phyloP scores from a whole-genome alignment of 1,140 invertebrate species.

The Lepidurus couesii region DNA sequence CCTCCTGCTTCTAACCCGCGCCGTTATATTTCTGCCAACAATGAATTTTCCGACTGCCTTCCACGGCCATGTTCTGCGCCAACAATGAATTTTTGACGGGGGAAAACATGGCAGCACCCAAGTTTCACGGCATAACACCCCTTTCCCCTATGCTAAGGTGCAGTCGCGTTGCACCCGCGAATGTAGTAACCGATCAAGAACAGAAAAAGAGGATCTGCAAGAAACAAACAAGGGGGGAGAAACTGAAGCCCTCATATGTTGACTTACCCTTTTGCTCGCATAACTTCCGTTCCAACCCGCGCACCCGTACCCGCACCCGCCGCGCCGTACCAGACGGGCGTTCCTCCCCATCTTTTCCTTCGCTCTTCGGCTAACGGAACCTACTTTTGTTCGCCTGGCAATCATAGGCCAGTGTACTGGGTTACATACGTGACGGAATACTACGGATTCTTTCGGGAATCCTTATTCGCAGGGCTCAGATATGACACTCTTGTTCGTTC shows the following conservation, averaged over 20 bases:
- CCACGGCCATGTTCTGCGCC: too few relatives aligned
- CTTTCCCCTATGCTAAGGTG: too few relatives aligned
- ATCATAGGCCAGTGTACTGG: background rate
- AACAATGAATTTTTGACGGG: too few relatives aligned
- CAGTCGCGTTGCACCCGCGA: background rate
- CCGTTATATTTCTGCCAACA: too few relatives aligned
- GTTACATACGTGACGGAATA: background rate
- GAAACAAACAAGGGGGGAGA: background rate
- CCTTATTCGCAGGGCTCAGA: background rate
- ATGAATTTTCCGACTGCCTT: too few relatives aligned
- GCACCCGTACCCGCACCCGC: background rate
- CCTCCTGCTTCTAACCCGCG: background rate
- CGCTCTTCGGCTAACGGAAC: background rate
- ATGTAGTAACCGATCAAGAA: background rate
- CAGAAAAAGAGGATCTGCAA: background rate
- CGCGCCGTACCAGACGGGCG: background rate
- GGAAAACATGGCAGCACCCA: too few relatives aligned
- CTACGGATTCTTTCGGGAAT: background rate
- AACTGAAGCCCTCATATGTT: background rate
- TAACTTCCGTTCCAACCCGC: slow-evolving; percentile 9
- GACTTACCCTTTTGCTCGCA: slow-evolving; percentile 3
- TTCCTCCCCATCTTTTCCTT: background rate
- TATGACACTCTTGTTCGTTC: background rate
- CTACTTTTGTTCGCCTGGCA: background rate
- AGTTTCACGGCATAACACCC: too few relatives aligned